Base-by-base conservation (phyloP, 2,888 invertebrate species). In the Abscondita cerata region DNA sequence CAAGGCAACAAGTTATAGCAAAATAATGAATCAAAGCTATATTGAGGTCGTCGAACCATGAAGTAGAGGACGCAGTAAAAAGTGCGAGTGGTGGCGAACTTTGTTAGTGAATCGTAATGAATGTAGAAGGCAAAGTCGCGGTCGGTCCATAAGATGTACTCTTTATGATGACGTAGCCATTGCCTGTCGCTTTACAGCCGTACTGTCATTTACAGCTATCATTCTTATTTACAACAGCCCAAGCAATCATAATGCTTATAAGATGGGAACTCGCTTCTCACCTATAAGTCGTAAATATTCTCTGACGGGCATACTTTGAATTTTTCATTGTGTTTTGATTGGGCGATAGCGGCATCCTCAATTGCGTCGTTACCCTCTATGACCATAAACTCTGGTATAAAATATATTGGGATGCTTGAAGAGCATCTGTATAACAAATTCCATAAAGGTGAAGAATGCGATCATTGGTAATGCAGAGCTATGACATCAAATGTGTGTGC, bases 121-220 rank as follows among this genome's bases (percentile, higher is more conserved):
- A 67, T 62, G 57, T 51, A 54, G 46, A 58, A 66, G 54, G 57
- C 51, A 59, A 68, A 65, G 68, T 63, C 61, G 64, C 56, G 54
- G 61, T 57, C 53, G 65, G 66, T 34, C 59, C 66, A 65, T 65
- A 68, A 68, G 53, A 57, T 63, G 57, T 54, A 59, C 63, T 55
- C 62, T 67, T 68, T 67, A 68, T 58, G 64, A 61, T 58, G 60
- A 65, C 63, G 59, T 54, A 56, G 58, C 61, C 61, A 62, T 57
- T 33, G 54, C 53, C 46, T 63, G 62, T 63, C 51, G 50, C 54
- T 63, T 63, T 63, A 63, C 59, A 50, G 41, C 62, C 59, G n/a
- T 20, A 52, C 57, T 64, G 67, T 67, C 67, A 65, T 68, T 68
- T 68, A 68, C 64, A 59, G 62, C 64, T 61, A 56, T 65, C 59